Evolutionary conservation across 2,797 vertebrate genomes (phyloP), one percentile per base, ranked within the genome.

Genomic region (Enteromius fasciolatus): DNA sequence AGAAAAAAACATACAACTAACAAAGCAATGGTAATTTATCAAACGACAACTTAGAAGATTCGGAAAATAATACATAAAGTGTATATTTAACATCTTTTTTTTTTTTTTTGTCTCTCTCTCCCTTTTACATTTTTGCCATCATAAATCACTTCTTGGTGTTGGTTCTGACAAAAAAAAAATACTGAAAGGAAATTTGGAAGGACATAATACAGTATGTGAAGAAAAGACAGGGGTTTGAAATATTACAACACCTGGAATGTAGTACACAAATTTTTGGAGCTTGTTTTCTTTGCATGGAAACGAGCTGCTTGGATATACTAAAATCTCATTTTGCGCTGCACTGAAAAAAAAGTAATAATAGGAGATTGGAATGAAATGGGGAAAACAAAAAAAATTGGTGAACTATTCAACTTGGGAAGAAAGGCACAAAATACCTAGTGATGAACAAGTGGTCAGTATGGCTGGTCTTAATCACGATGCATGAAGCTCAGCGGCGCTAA

Each of bases 381-480:
- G 11, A 36, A 33, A 15, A 28, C n/a, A 17, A 28, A 59, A 70
- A 11, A 11, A 67, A 31, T 15, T 25, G 12, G 48, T 7, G 6
- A 75, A 67, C 23, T 15, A 68, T 82, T 72, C 3, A 57, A 66
- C 54, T 31, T 64, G 77, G n/a, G 28, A 25, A 12, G 20, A 36
- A 44, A 15, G 9, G 31, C 14, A 39, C 31, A 76, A 41, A 41
- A 63, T 28, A 64, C 12, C 28, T 63, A 59, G 12, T 15, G n/a
- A 79, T 73, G 54, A 82, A 81, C 64, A 72, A 80, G 77, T 79
- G 84, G 79, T 69, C 82, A 82, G 41, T 80, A 77, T 31, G 75
- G 73, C 82, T 85, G 87, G 74, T 80, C 73, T 81, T 81, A 75
- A 78, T 88, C 83, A 78, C 17, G 17, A 85, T 68, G 72, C 52